A percentile compares a stretch with the other conserved stretches of the same genome.
These are phyloP conservation scores for Nettapus auritus DNA, from an alignment of 2,113 vertebrate species.

Conservation along the genomic window DNA sequence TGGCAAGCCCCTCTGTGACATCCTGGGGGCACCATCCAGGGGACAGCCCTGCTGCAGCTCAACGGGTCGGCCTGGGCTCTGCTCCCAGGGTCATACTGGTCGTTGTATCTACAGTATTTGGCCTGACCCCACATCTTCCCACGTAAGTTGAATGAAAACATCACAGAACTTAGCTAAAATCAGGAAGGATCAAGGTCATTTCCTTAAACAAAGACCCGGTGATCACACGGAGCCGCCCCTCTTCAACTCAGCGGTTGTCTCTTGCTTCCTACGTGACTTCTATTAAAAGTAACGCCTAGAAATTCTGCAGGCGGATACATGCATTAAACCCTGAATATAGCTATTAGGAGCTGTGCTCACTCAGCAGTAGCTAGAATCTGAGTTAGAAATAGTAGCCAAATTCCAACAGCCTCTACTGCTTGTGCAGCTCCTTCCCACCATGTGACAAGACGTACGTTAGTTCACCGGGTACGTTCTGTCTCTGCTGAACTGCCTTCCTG, in stretches of 20 bases:
- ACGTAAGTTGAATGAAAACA: neutral
- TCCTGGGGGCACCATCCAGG: neutral
- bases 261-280: conserved; percentile 38
- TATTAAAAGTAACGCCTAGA: conserved; percentile 51
- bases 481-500: conserved; percentile 47
- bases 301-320: conserved; percentile 41
- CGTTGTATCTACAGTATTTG: neutral
- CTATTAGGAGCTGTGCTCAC: conserved; percentile 60
- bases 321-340: conserved; percentile 50
- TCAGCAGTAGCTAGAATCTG: conserved; percentile 52
- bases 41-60: neutral
- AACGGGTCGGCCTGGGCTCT: neutral
- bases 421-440: conserved; percentile 67
- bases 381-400: conserved; percentile 67
- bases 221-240: conserved; percentile 15
- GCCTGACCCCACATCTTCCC: neutral
- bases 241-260: conserved; percentile 29
- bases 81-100: neutral
- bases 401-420: conserved; percentile 68
- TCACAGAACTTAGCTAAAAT: neutral
- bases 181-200: neutral
- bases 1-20: neutral
- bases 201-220: neutral
- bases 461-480: conserved; percentile 67
- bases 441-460: conserved; percentile 46